phyloP scores from a whole-genome alignment of 2,113 vertebrate genomes.

The Piprites chloris region DNA sequence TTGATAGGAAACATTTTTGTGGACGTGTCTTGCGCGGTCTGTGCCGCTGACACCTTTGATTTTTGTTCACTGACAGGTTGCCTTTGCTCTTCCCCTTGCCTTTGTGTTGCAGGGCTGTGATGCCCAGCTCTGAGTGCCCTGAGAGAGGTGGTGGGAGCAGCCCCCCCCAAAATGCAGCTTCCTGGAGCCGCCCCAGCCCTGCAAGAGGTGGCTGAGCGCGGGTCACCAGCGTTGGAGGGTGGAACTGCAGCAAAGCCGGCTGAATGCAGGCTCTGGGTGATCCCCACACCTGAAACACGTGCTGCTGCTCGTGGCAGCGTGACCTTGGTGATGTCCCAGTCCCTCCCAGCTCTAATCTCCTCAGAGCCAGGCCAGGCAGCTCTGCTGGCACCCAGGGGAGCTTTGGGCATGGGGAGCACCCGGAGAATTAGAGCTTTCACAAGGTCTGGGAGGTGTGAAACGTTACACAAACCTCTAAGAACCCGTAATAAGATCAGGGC shows the following conservation, averaged over 20 bases:
- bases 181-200: neutral
- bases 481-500: neutral
- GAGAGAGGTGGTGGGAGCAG: neutral
- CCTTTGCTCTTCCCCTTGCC: neutral
- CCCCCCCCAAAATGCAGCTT: neutral
- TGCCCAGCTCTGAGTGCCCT: neutral
- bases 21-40: neutral
- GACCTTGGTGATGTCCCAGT: neutral
- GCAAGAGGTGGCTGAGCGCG: neutral
- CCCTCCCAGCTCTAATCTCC: neutral
- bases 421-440: neutral
- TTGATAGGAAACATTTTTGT: neutral
- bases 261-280: neutral
- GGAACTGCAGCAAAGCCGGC: neutral
- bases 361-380: neutral
- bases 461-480: neutral
- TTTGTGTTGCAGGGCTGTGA: neutral
- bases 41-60: neutral
- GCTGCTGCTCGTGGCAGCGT: fast-evolving
- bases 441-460: neutral
- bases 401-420: neutral
- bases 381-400: neutral
- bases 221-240: fast-evolving
- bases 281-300: fast-evolving
- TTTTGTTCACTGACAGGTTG: neutral